These are phyloP conservation scores for Pangasius larnaudii DNA, from an alignment of 2,797 vertebrate species.

Conservation along the genomic window DNA sequence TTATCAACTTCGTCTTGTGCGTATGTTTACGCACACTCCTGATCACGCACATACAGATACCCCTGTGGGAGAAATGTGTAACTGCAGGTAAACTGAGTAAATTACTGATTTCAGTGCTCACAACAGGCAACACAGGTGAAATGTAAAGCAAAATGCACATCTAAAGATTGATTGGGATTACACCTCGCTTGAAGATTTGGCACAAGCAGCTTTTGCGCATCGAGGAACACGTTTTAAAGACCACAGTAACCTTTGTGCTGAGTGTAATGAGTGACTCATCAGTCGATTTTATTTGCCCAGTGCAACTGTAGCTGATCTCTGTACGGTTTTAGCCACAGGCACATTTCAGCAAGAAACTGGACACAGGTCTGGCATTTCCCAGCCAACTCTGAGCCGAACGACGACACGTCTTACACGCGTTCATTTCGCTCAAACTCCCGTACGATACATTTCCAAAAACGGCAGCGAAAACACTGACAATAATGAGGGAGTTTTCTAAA, in stretches of 20 bases:
- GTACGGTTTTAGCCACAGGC: neutral
- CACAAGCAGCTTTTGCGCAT: neutral
- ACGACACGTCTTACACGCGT: neutral
- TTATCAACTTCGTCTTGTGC: neutral
- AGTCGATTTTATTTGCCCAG: neutral
- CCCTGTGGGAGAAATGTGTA: neutral
- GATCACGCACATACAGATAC: neutral
- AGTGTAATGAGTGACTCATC: neutral
- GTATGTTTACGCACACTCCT: too few relatives aligned
- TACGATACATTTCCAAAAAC: neutral
- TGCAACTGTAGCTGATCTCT: neutral
- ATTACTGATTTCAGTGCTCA: neutral
- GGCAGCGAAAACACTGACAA: neutral
- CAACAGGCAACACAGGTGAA: too few relatives aligned
- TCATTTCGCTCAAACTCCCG: neutral
- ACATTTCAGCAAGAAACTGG: neutral
- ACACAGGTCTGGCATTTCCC: neutral
- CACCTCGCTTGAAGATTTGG: neutral
- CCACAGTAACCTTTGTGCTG: neutral
- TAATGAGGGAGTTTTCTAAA: neutral
- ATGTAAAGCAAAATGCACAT: neutral
- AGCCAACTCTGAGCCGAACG: neutral
- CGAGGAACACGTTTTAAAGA: neutral
- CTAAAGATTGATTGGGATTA: neutral
- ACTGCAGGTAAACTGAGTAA: neutral